phyloP scores from a whole-genome alignment of 2,113 vertebrate genomes.

The Fregata magnificens region DNA sequence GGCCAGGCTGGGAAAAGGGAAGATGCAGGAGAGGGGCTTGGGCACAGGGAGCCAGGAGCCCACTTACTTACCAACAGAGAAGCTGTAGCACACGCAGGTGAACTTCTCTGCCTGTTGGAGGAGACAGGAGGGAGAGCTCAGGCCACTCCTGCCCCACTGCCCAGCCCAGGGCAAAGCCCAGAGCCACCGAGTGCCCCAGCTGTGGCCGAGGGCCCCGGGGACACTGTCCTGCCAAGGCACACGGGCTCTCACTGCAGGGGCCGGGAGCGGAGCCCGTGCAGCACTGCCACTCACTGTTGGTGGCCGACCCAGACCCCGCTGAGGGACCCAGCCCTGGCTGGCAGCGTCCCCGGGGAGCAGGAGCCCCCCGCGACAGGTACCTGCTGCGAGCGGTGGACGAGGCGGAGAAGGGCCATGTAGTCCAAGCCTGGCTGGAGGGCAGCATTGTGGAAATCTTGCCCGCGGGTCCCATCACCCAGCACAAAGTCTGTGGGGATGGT shows the following conservation, averaged over 20 bases:
- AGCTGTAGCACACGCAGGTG: background rate
- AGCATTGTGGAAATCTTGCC: background rate
- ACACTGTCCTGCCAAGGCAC: background rate
- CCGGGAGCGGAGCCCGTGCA: background rate
- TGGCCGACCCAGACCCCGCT: background rate
- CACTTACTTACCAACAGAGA: background rate
- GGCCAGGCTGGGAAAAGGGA: too few species aligned
- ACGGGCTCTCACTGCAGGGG: too few species aligned
- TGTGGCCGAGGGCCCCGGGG: background rate
- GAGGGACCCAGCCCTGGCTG: background rate
- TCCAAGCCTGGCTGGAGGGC: background rate
- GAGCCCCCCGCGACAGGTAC: background rate
- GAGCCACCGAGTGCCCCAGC: background rate
- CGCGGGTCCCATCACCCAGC: background rate
- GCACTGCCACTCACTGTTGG: background rate
- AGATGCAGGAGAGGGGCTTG: too few species aligned
- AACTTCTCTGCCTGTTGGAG: background rate
- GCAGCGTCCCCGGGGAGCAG: background rate
- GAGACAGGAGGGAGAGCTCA: background rate
- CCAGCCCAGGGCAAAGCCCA: too few species aligned
- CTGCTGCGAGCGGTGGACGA: background rate
- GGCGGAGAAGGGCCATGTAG: background rate
- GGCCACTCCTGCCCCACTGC: too few species aligned
- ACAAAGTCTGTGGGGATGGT: background rate
- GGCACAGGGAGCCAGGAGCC: background rate